Conservation (phyloP, 2,113 vertebrate genomes). For the Colistium nudipinnis region DNA sequence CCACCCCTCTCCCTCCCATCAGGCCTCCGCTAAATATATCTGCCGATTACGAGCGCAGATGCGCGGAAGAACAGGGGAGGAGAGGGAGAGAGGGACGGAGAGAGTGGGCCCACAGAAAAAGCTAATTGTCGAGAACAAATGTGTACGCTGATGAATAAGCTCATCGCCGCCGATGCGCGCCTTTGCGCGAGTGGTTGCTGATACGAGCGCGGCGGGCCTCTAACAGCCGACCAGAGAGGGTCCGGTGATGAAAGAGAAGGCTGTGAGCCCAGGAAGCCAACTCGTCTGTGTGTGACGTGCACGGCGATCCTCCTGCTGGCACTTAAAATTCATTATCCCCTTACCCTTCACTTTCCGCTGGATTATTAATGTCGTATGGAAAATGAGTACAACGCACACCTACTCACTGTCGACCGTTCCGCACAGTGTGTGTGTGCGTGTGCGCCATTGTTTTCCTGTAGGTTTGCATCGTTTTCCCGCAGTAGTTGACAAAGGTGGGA, state of each 20-base stretch:
- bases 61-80: conserved; percentile 64
- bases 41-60: conserved; percentile 80
- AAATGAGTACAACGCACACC: conserved; percentile 65
- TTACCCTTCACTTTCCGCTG: conserved; percentile 67
- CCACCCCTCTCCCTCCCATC: conserved; percentile 77
- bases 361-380: conserved; percentile 75
- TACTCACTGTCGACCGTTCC: conserved; percentile 46
- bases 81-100: conserved; percentile 23
- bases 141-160: conserved; percentile 53
- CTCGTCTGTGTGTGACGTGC: conserved; percentile 61
- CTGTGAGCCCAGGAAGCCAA: conserved; percentile 52
- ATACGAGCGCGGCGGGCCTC: conserved; percentile 59
- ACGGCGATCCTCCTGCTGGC: conserved; percentile 55
- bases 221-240: conserved; percentile 62
- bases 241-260: conserved; percentile 57
- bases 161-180: conserved; percentile 43
- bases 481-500: conserved; percentile 47
- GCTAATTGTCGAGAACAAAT: conserved; percentile 70
- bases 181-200: conserved; percentile 46
- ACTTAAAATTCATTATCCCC: conserved; percentile 70
- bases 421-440: conserved; percentile 25
- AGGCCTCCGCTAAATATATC: conserved; percentile 88
- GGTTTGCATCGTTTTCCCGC: conserved; percentile 63
- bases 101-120: conserved; percentile 45
- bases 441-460: no score